Base-by-base conservation (phyloP, 2,888 invertebrate species). In the Colostygia pectinataria region DNA sequence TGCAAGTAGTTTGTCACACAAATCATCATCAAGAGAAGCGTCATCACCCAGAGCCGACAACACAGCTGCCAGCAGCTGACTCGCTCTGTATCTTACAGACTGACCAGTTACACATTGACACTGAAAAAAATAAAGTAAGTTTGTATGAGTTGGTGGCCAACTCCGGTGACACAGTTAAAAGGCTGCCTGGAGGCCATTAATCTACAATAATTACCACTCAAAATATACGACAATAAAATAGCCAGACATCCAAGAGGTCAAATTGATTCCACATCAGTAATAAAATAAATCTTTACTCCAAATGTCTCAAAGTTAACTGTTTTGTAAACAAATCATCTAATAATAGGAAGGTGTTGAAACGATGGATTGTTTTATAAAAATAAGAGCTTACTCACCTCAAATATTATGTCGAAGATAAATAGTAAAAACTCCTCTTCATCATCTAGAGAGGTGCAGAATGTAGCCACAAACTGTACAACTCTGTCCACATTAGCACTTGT, bases 21-120 rank as follows among this genome's bases (percentile, higher is more conserved):
- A 85, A 14, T 92, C 91, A 77, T 95, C 96, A 66, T 95, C 96
- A 1, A 97, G 87, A 1, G 92, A 93, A 0, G 95, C 96, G 65
- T 95, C 93, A 13, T 94, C 93, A 0, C 95, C 95, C 53, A 97
- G 91, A 12, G 94, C 93, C 40, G 92, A 91, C 3, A 97, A 83
- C 33, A 97, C 91, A 65, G 93, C 93, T 54, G 95, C 95, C 24
- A 97, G 89, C 66, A 96, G 91, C 74, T 95, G 94, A 70, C 96
- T 97, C 0, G 95, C 91, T 34, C 96, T 91, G 78, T 93, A 95
- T 15, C 97, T 91, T 10, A 96, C 86, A 1, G 90, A 88, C 48
- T 90, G 90, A 0, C 90, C 90, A 0, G 84, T 83, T 8, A 90
- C 90, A 77, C 90, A 87, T 53, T 90, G 89, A 57, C 88, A 88